Percentiles rank a stretch among this genome's conserved stretches.
Evolutionary conservation across 2,113 vertebrate genomes (phyloP).

Genomic region (Agapornis roseicollis): DNA sequence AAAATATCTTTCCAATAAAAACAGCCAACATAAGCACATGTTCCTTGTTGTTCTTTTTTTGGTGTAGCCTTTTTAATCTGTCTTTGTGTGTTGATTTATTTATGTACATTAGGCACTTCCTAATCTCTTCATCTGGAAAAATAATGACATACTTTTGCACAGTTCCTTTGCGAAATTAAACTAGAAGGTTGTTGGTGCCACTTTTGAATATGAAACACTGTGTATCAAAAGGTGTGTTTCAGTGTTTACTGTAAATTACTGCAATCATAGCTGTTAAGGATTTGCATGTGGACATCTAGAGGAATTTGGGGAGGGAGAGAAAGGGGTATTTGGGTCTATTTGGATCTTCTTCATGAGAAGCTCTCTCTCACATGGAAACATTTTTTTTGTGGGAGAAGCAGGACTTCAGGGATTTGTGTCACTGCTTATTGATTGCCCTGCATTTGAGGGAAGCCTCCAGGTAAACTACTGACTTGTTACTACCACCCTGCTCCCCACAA

Average conservation of each 20-base stretch:
- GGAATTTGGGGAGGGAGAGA: background rate
- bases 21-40: background rate
- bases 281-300: background rate
- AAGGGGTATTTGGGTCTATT: background rate
- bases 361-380: fast-evolving
- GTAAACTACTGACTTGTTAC: background rate
- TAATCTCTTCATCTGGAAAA: background rate
- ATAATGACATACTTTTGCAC: background rate
- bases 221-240: background rate
- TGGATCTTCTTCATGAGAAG: background rate
- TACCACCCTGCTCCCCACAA: background rate
- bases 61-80: background rate
- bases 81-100: background rate
- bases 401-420: background rate
- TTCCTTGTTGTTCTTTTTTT: background rate
- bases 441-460: background rate
- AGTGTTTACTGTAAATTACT: background rate
- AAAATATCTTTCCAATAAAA: background rate
- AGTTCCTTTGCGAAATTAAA: background rate
- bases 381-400: background rate
- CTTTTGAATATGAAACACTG: background rate
- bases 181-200: background rate
- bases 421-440: background rate
- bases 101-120: background rate
- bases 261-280: background rate